Base-by-base conservation (phyloP, 2,113 vertebrate genomes). In the Chlorodrepanis virens region DNA sequence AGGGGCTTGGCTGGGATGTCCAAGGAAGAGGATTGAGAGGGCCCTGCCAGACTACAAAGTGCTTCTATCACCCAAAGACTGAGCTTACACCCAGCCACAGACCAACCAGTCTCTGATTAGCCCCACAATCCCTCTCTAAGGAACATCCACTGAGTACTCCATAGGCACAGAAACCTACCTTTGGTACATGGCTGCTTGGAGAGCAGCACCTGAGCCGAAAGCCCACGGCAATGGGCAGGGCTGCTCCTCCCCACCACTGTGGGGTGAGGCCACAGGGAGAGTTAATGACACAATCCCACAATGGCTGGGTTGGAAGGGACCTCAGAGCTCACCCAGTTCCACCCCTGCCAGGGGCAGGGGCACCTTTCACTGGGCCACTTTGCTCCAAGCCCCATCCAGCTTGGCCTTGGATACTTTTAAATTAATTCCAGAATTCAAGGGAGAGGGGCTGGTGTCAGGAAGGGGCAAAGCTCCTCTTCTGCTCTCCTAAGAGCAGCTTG, bases 141-240 rank as follows among this genome's bases (percentile, higher is more conserved):
- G 54, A 74, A 72, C 21, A 75, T 22, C 31, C 59, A 61, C 49
- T 16, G 45, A 61, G 59, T 29, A 29, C n/a, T 67, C 29, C 64
- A 64, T 2, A 50, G 11, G 29, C 20, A 50, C 31, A 57, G 44
- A 52, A 35, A 10, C 21, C 28, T 12, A 2, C 15, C 17, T 61
- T 65, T 39, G 22, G 37, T 11, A 10, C 17, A 3, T 1, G 10
- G 31, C n/a, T 40, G 24, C 37, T 56, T 17, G 9, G 13, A 57
- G 52, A 40, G 42, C 57, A 70, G 29, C 31, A 33, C 25, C 28
- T 42, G 44, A 89, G 69, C 56, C 15, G 12, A 65, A 69, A 80
- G 6, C 6, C 54, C 88, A 8, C 0, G 5, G 49, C 29, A 59
- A 19, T 0, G 4, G 37, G 14, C 75, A 54, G 37, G 8, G 35